Evolutionary conservation across 2,888 invertebrate species (phyloP).

Genomic region (Ophion slaviceki): DNA sequence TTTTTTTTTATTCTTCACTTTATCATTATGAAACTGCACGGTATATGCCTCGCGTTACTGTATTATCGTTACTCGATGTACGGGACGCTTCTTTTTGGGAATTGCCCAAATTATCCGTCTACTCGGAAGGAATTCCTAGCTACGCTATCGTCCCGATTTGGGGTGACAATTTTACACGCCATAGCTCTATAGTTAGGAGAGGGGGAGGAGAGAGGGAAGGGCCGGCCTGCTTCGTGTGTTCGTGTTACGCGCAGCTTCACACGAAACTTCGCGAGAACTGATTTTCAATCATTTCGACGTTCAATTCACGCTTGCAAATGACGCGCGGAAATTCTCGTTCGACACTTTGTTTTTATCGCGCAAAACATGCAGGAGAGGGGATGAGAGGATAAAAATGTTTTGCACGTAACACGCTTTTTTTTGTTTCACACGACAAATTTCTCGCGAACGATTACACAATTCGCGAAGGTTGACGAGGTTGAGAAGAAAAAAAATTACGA

Average conservation of each 20-base stretch:
- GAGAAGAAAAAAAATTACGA: background rate
- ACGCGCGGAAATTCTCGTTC: background rate
- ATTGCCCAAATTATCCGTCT: constrained; percentile 32
- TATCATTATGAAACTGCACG: constrained; percentile 45
- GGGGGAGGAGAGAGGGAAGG: background rate
- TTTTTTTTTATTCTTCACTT: constrained; percentile 25
- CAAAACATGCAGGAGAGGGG: background rate
- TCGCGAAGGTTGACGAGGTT: background rate
- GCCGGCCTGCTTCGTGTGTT: background rate
- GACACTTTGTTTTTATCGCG: background rate
- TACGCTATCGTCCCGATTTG: constrained; percentile 26
- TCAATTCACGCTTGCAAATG: background rate
- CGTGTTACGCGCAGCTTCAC: background rate
- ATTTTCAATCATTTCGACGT: background rate
- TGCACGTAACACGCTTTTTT: constrained; percentile 5
- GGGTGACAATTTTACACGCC: constrained; percentile 47
- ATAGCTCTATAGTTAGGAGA: constrained; percentile 19
- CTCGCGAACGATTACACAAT: constrained; percentile 24
- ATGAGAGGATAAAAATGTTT: background rate
- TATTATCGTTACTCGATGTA: constrained; percentile 24
- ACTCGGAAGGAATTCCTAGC: constrained; percentile 37
- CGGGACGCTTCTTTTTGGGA: background rate
- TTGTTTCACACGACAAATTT: constrained; percentile 4
- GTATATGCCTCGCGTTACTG: constrained; percentile 1
- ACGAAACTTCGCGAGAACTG: background rate